These are phyloP conservation scores for Bufo bufo DNA, from an alignment of 2,113 vertebrate genomes.

Conservation along the genomic window DNA sequence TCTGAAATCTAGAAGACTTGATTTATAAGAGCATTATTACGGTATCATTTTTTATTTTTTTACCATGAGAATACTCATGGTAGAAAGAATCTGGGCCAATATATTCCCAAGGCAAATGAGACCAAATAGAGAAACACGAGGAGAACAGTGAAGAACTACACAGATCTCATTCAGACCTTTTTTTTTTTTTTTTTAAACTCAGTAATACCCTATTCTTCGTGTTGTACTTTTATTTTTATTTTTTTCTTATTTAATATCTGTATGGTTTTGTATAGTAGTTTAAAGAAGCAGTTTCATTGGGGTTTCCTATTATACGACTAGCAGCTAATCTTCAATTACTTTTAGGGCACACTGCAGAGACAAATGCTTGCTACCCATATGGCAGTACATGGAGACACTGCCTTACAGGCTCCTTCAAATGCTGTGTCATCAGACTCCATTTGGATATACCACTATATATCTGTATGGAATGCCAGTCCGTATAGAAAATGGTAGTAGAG, in stretches of 20 bases:
- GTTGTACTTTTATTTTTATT: not conserved
- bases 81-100: not conserved
- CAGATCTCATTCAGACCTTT: not conserved
- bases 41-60: not conserved
- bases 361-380: too few relatives aligned
- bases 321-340: too few relatives aligned
- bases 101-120: not conserved
- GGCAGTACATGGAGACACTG: too few relatives aligned
- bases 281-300: too few relatives aligned
- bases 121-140: not conserved
- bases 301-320: too few relatives aligned
- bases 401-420: too few relatives aligned
- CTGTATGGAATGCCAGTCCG: too few relatives aligned
- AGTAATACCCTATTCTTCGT: not conserved
- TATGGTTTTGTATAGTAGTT: not conserved
- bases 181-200: not conserved
- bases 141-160: not conserved
- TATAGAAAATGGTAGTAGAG: too few relatives aligned
- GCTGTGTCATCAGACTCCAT: too few relatives aligned
- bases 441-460: too few relatives aligned
- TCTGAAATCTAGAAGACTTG: not conserved
- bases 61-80: not conserved
- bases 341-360: too few relatives aligned
- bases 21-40: not conserved
- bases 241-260: not conserved